A percentile compares a stretch with the other conserved stretches of the same genome.
phyloP scores from a whole-genome alignment of 1,140 invertebrate species.

The roundworm (Caenorhabditis elegans) region WBcel235 BX284603.4:8037501-8038000 shows the following conservation, averaged over 20 bases:
- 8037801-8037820: not conserved
- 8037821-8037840: not conserved
- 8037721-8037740: no score
- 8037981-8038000: not conserved
- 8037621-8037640: not conserved
- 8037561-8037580: no score
- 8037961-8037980: not conserved
- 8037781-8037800: not conserved
- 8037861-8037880: not conserved
- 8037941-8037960: no score
- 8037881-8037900: not conserved
- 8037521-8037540: no score
- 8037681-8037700: not conserved
- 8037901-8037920: not conserved
- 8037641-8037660: not conserved
- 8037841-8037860: not conserved
- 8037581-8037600: not conserved
- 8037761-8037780: no score
- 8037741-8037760: no score
- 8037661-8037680: conserved; percentile 29
- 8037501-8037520: no score
- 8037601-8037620: conserved; percentile 12
- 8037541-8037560: no score
- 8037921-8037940: not conserved
- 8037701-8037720: not conserved